Evolutionary conservation across 2,113 vertebrate genomes (phyloP).

Genomic region (Varanus salvator): DNA sequence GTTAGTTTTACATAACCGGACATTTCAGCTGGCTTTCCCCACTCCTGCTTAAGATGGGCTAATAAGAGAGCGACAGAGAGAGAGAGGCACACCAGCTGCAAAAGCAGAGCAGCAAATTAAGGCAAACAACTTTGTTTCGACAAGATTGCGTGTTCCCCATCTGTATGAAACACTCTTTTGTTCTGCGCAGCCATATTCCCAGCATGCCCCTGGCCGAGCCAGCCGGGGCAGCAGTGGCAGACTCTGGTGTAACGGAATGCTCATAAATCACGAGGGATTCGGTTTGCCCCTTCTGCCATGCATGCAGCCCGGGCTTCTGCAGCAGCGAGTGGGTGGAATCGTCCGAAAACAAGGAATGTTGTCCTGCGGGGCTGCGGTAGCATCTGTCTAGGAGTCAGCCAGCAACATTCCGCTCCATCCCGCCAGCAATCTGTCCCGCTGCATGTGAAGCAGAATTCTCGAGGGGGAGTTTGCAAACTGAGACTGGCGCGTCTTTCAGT

Average conservation of each 20-base stretch:
- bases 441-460: too few species aligned
- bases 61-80: background rate
- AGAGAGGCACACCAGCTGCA: background rate
- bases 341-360: background rate
- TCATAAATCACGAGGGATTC: slow-evolving; percentile 19
- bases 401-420: background rate
- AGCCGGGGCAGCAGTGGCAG: background rate
- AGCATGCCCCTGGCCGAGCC: background rate
- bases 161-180: slow-evolving; percentile 32
- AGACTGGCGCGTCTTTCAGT: background rate
- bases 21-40: background rate
- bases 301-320: background rate
- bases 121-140: slow-evolving; percentile 21
- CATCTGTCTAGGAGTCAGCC: background rate
- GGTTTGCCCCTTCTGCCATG: slow-evolving; percentile 23
- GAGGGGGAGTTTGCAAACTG: background rate
- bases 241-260: background rate
- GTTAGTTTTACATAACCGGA: background rate
- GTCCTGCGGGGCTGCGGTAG: background rate
- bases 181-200: background rate
- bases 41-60: background rate
- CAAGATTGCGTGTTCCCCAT: background rate
- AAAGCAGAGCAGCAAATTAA: slow-evolving; percentile 33
- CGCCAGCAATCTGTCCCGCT: background rate
- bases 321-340: background rate